Percentiles rank a stretch among this genome's conserved stretches.
Conservation (phyloP, 2,888 invertebrate species). For the Drosophila setosimentum region DNA sequence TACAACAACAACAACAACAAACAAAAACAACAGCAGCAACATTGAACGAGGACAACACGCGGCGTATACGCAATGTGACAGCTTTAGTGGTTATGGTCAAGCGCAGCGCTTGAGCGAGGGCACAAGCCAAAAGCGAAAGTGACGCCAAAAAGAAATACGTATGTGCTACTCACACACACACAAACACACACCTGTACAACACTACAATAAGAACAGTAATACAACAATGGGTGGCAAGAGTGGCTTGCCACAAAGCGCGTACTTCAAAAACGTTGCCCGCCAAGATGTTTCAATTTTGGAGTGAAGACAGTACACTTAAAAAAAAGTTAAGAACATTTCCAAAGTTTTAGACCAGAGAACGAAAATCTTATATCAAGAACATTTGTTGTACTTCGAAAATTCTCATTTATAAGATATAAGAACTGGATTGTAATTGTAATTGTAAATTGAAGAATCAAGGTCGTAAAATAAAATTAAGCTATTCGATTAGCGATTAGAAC, state of each 20-base stretch:
- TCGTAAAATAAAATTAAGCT: not conserved
- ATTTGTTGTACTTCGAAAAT: not conserved
- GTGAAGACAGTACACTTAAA: slow-evolving; percentile 26
- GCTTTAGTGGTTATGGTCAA: slow-evolving; percentile 82
- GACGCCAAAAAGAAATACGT: slow-evolving; percentile 53
- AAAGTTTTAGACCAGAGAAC: not conserved
- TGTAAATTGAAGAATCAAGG: not conserved
- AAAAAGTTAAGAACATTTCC: not conserved
- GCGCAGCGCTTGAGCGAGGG: slow-evolving; percentile 76
- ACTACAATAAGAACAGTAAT: slow-evolving; percentile 33
- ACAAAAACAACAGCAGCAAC: slow-evolving; percentile 24
- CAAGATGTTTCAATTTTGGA: slow-evolving; percentile 60
- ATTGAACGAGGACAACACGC: slow-evolving; percentile 69
- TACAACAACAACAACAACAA: slow-evolving; percentile 24
- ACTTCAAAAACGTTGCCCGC: slow-evolving; percentile 58
- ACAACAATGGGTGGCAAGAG: slow-evolving; percentile 24
- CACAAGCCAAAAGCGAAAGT: slow-evolving; percentile 65
- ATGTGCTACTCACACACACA: slow-evolving; percentile 27
- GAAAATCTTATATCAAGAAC: not conserved
- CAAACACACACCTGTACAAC: slow-evolving; percentile 50
- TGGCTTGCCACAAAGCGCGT: slow-evolving; percentile 40
- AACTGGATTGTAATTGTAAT: no score
- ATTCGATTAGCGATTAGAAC: not conserved
- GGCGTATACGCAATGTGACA: slow-evolving; percentile 82
- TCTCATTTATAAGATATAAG: not conserved